Conservation (phyloP, 2,888 invertebrate genomes). For the Trisateles emortualis region DNA sequence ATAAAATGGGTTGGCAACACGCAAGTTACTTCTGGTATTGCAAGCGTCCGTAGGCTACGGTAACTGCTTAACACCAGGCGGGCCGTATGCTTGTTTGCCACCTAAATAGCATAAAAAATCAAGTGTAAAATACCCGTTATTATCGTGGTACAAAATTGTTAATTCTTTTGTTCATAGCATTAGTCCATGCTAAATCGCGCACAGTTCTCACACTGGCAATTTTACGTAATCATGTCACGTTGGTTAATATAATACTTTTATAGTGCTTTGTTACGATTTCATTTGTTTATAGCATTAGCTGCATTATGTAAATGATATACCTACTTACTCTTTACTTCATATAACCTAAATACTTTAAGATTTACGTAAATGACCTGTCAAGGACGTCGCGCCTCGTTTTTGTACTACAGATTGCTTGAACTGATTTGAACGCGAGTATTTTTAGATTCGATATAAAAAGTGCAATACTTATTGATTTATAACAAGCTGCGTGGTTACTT, state of each 20-base stretch:
- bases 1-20: too few species aligned
- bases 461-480: background rate
- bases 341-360: constrained; percentile 37
- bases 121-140: constrained; percentile 7
- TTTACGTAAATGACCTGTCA: constrained; percentile 48
- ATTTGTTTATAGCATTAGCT: constrained; percentile 40
- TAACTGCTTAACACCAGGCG: too few species aligned
- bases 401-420: constrained; percentile 15
- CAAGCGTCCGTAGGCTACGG: too few species aligned
- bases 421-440: constrained; percentile 15
- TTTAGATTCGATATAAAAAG: constrained; percentile 15
- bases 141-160: constrained; percentile 21
- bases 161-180: constrained; percentile 53
- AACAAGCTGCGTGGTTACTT: too few species aligned
- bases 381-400: constrained; percentile 37
- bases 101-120: background rate
- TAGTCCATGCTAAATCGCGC: constrained; percentile 46
- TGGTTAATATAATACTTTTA: constrained; percentile 43
- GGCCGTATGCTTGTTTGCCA: too few species aligned
- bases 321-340: constrained; percentile 32
- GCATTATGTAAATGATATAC: constrained; percentile 33
- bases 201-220: constrained; percentile 46
- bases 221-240: constrained; percentile 47
- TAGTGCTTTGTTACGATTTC: constrained; percentile 44
- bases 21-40: too few species aligned